Evolutionary conservation across 2,888 invertebrate species (phyloP), one percentile per base, ranked within the genome.

Genomic region (Idaea aversata): DNA sequence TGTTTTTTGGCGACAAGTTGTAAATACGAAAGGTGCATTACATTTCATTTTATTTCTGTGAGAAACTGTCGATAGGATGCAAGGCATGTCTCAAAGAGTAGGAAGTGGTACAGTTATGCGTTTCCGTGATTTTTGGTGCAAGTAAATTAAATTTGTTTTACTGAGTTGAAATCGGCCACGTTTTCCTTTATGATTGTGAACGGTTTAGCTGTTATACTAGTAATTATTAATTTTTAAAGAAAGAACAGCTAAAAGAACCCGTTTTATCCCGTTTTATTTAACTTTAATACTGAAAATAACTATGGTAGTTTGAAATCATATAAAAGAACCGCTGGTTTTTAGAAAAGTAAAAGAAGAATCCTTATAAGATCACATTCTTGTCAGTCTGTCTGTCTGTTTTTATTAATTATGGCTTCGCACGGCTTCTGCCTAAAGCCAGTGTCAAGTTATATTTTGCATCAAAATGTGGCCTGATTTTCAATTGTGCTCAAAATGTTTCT

Each of bases 1-100:
- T 69, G 73, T 83, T 82, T 84, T 85, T 85, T 83, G 80, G 81
- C 77, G 77, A 84, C 83, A 84, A 85, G 82, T 86, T 82, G 79
- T 70, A 77, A 47, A 47, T 47, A 47, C 78, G 83, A 86, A 88
- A 88, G 90, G 88, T 89, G 88, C 75, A 71, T 74, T 69, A 65
- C 73, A 70, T 67, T n/a, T n/a, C n/a, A n/a, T n/a, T n/a, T 69
- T 69, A 69, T 75, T 73, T 70, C 66, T 74, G 77, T 76, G 79
- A 75, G 77, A 77, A 76, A 63, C 47, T 10, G 64, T 63, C 61
- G 58, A 57, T 66, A 65, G 69, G 75, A 77, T 74, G 73, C 47
- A 47, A 47, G 47, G 3, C 10, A 47, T 47, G 47, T 47, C 3
- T 47, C 47, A 4, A 10, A 10, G 47, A 13, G 47, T 47, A 47